These are phyloP conservation scores for Myrmecophaga tridactyla DNA, from an alignment of 2,113 vertebrate species.

Conservation along the genomic window DNA sequence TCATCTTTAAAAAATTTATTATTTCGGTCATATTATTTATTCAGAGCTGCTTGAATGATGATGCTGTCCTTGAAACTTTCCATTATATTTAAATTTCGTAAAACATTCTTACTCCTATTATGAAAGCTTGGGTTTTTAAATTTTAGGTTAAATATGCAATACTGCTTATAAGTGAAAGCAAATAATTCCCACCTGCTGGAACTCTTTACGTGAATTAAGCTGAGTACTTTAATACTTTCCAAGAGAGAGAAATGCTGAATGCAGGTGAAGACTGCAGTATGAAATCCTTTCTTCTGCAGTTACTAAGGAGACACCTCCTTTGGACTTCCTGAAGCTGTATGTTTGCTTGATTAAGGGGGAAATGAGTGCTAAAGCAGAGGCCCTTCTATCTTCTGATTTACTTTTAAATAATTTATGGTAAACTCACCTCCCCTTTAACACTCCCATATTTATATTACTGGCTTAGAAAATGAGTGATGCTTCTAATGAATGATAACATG, in stretches of 20 bases:
- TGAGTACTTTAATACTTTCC: slow-evolving; percentile 66
- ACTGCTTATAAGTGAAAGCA: slow-evolving; percentile 20
- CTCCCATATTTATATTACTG: slow-evolving; percentile 13
- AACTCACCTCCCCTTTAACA: background rate
- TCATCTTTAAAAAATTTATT: slow-evolving; percentile 34
- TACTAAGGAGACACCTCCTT: slow-evolving; percentile 45
- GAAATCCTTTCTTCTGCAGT: slow-evolving; percentile 66
- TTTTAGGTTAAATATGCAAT: slow-evolving; percentile 48
- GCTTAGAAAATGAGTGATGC: slow-evolving; percentile 14
- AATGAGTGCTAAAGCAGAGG: slow-evolving; percentile 45
- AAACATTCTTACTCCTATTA: slow-evolving; percentile 42
- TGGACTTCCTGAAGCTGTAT: slow-evolving; percentile 26
- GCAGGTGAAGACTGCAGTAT: slow-evolving; percentile 68
- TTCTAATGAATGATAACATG: slow-evolving; percentile 42
- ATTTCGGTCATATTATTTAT: slow-evolving; percentile 42
- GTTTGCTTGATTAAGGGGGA: slow-evolving; percentile 49
- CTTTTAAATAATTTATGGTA: slow-evolving; percentile 45
- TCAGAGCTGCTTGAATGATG: slow-evolving; percentile 47
- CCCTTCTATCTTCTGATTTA: background rate
- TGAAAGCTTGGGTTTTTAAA: slow-evolving; percentile 15
- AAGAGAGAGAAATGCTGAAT: slow-evolving; percentile 58
- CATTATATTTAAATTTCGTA: slow-evolving; percentile 21
- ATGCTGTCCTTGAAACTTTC: slow-evolving; percentile 41
- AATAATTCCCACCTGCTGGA: background rate
- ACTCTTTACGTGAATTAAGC: slow-evolving; percentile 32